These are phyloP conservation scores for Hemaris fuciformis DNA, from an alignment of 2,888 invertebrate genomes.

Conservation along the genomic window DNA sequence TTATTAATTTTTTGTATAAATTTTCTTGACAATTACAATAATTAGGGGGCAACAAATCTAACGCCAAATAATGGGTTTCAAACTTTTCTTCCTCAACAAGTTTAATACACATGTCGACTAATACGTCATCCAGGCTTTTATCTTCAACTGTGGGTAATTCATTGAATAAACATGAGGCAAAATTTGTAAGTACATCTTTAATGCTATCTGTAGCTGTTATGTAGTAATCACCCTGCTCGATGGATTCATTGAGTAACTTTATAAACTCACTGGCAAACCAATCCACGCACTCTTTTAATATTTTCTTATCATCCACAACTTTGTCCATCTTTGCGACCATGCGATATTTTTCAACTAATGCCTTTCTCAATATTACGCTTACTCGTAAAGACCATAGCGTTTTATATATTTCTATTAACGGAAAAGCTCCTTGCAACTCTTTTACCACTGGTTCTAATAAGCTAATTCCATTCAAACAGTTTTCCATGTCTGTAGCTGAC, in stretches of 20 bases:
- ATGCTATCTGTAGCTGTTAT: not conserved
- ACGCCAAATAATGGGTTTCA: conserved; percentile 33
- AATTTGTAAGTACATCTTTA: not conserved
- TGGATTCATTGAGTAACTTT: conserved; percentile 27
- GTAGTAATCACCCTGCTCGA: conserved; percentile 22
- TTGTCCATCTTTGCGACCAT: too few species aligned
- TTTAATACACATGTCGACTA: conserved; percentile 16
- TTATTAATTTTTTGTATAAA: conserved; percentile 21
- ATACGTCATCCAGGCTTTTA: conserved; percentile 13
- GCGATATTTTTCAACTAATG: too few species aligned
- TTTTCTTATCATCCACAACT: not conserved
- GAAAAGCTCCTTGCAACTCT: conserved; percentile 24
- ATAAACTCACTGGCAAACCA: conserved; percentile 33
- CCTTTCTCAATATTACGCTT: conserved; percentile 27
- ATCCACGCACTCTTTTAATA: conserved; percentile 19
- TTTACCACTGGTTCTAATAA: conserved; percentile 33
- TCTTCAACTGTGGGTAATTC: not conserved
- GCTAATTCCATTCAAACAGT: conserved; percentile 19
- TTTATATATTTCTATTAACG: conserved; percentile 32
- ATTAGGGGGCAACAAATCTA: conserved; percentile 32
- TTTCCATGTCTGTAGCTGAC: not conserved
- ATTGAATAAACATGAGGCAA: not conserved
- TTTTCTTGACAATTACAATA: conserved; percentile 4
- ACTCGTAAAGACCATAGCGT: conserved; percentile 36
- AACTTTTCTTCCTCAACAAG: conserved; percentile 14